phyloP scores from a whole-genome alignment of 2,113 vertebrate species.

The Alces alces region DNA sequence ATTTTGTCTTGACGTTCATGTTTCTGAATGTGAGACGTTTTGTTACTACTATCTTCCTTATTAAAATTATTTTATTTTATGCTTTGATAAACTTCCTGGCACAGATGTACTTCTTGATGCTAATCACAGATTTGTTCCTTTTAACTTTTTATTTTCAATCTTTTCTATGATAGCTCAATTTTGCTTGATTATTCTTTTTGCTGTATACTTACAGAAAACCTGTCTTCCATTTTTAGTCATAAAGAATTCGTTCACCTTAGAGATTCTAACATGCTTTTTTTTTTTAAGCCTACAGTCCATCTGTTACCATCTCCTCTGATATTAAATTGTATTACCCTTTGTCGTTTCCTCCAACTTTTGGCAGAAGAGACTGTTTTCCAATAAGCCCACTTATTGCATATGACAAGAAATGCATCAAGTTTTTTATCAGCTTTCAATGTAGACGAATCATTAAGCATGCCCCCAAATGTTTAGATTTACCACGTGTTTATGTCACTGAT shows the following conservation, averaged over 20 bases:
- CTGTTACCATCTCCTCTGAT: slow-evolving; percentile 63
- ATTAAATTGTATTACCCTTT: slow-evolving; percentile 66
- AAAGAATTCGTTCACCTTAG: slow-evolving; percentile 64
- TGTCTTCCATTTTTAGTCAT: slow-evolving; percentile 59
- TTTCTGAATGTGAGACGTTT: slow-evolving; percentile 3
- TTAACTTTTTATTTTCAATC: slow-evolving; percentile 46
- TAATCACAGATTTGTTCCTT: slow-evolving; percentile 50
- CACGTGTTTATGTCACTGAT: not conserved
- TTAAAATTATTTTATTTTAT: slow-evolving; percentile 46
- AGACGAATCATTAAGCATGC: not conserved
- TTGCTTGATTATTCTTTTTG: not conserved
- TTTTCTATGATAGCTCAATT: slow-evolving; percentile 29
- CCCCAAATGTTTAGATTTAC: not conserved
- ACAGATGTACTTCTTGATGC: slow-evolving; percentile 3
- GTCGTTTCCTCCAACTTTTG: slow-evolving; percentile 62
- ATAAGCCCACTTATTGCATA: slow-evolving; percentile 46
- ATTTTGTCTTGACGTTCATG: not conserved
- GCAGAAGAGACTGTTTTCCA: slow-evolving; percentile 47
- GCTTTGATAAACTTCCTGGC: slow-evolving; percentile 55
- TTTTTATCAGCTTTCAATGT: slow-evolving; percentile 21
- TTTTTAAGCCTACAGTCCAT: slow-evolving; percentile 69
- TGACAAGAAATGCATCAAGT: slow-evolving; percentile 37
- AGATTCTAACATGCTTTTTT: slow-evolving; percentile 49
- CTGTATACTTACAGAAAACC: slow-evolving; percentile 45
- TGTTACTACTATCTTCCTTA: slow-evolving; percentile 14